A percentile compares a stretch with the other conserved stretches of the same genome.
These are phyloP conservation scores for Cataglyphis rosenhaueri DNA, from an alignment of 2,888 invertebrate species.

Conservation along the genomic window DNA sequence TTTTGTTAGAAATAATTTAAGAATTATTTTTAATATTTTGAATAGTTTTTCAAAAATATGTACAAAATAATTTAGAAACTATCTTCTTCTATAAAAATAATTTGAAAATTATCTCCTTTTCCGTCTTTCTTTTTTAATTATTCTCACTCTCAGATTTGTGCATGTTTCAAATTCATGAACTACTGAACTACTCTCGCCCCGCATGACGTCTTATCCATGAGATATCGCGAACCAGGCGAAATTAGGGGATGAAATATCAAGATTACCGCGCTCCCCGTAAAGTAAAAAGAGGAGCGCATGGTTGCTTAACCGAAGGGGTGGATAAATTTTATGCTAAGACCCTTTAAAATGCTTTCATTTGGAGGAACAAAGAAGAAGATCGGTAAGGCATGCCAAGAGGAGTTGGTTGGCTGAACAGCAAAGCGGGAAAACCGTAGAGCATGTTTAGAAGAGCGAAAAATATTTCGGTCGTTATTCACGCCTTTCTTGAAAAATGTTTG, in stretches of 20 bases:
- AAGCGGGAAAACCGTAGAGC: conserved; percentile 59
- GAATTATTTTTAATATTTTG: not conserved
- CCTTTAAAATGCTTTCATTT: conserved; percentile 87
- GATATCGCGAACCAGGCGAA: conserved; percentile 71
- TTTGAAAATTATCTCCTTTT: not conserved
- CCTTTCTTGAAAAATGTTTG: conserved; percentile 68
- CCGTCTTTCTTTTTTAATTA: not conserved
- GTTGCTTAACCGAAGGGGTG: conserved; percentile 83
- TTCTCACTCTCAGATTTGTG: not conserved
- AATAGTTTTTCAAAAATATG: not conserved
- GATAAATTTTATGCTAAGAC: conserved; percentile 86
- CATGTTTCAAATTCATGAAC: conserved; percentile 12
- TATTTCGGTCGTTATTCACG: conserved; percentile 74
- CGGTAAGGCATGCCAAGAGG: conserved; percentile 40
- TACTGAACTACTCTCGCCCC: conserved; percentile 44
- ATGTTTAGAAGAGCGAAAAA: conserved; percentile 72
- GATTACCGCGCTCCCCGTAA: conserved; percentile 63
- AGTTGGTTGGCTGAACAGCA: conserved; percentile 53
- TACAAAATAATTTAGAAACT: not conserved
- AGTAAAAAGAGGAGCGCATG: conserved; percentile 81
- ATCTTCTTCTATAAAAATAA: not conserved
- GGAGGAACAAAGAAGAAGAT: conserved; percentile 73
- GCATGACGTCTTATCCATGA: conserved; percentile 62
- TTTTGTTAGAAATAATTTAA: not conserved
- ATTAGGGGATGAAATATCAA: conserved; percentile 67